Percentiles rank a stretch among this genome's conserved stretches.
phyloP scores from a whole-genome alignment of 1,140 invertebrate genomes.

The Eciton burchellii region DNA sequence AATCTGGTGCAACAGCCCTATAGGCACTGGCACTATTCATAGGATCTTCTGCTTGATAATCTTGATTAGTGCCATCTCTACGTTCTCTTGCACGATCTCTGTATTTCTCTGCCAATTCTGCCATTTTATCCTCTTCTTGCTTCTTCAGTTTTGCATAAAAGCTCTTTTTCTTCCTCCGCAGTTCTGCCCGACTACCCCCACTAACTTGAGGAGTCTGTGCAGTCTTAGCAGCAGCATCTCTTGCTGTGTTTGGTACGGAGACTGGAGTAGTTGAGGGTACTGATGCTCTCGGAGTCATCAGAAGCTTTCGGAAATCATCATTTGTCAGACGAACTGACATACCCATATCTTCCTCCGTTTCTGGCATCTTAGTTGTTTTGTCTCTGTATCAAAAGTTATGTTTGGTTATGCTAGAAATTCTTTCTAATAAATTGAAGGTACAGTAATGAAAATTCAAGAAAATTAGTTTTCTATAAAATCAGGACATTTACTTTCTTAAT shows the following conservation, averaged over 20 bases:
- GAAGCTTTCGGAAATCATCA: conserved; percentile 97
- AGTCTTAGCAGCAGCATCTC: conserved; percentile 88
- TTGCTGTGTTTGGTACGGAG: conserved; percentile 84
- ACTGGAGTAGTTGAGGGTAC: conserved; percentile 86
- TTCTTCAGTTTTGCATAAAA: conserved; percentile 98
- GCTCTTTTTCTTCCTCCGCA: conserved; percentile 93
- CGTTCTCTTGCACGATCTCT: conserved; percentile 97
- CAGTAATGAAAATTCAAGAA: too few species aligned
- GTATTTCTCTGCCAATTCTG: conserved; percentile 97
- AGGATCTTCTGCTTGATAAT: conserved; percentile 93
- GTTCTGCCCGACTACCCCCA: conserved; percentile 88
- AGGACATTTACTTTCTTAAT: too few species aligned
- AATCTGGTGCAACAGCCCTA: conserved; percentile 97
- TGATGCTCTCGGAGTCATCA: conserved; percentile 96
- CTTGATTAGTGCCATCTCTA: conserved; percentile 93
- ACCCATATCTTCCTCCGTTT: conserved; percentile 85
- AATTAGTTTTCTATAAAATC: too few species aligned
- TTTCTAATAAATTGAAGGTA: neutral
- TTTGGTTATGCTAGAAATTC: neutral
- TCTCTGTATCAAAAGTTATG: neutral
- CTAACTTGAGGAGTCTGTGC: conserved; percentile 82
- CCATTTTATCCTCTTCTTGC: conserved; percentile 97
- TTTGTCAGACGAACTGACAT: conserved; percentile 94
- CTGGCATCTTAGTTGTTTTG: conserved; percentile 83
- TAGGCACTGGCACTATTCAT: conserved; percentile 96